Evolutionary conservation across 2,797 vertebrate genomes (phyloP), one percentile per base, ranked within the genome.

Genomic region (Pangasius macronema): DNA sequence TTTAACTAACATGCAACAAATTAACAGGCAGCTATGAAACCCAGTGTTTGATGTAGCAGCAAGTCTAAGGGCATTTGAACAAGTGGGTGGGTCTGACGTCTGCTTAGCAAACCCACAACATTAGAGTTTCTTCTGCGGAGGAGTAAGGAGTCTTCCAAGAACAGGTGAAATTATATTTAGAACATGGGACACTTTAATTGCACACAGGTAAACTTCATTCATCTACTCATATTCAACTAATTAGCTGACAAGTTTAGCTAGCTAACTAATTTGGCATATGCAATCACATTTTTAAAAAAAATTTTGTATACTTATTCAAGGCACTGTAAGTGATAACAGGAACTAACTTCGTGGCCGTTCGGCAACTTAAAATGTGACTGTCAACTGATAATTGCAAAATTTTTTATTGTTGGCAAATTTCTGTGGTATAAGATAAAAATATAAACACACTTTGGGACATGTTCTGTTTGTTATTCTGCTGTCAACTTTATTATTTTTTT

Each of bases 211-310:
- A 72, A 2, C 39, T 46, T 11, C 22, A 42, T 72, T 72, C 67
- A 33, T 67, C 63, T 67, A 67, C 30, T 14, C 33, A 33, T 13
- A 10, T 46, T 3, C 70, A 42, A 18, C 24, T 49, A 76, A 51
- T 51, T n/a, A n/a, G 46, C 53, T 86, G 82, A 86, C 42, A 36
- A 73, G 22, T 46, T 49, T 27, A 49, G 22, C 39, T 49, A 70
- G 36, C 36, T 70, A 6, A 20, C 2, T 20, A 20, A 39, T 39
- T 67, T 33, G 46, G 70, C 30, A 70, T 22, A 36, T 70, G 68
- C 9, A 49, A 7, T 76, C 24, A 33, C n/a, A 77, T 55, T 16
- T 53, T 55, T 55, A 22, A 36, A 36, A 36, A 36, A 5, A 4
- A 1, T 8, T 36, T 33, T 20, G 22, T 10, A 24, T 42, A 72